Base-by-base conservation (phyloP, 2,888 invertebrate species). In the Apoderus coryli region DNA sequence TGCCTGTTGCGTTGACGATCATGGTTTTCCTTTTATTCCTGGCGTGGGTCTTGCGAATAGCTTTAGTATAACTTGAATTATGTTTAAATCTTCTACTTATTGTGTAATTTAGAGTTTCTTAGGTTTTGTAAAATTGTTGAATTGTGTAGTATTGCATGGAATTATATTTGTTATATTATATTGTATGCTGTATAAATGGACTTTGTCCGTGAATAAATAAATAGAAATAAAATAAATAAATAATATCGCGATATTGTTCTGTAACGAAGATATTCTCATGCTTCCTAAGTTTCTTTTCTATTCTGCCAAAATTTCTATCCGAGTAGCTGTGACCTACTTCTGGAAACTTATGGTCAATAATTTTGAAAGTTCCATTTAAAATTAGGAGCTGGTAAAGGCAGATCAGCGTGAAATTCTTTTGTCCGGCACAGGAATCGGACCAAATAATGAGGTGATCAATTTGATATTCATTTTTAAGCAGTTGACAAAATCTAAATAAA, bases 271-370 rank as follows among this genome's bases (percentile, higher is more conserved):
- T 34, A 7, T 22, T 37, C 27, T 37, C 29, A 40, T 48, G 40
- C 34, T 44, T 45, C 25, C 47, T 36, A 13, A 51, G 29, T 19
- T 42, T 38, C 33, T 49, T 51, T 43, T 50, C 46, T 25, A 50
- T 45, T 33, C 49, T 16, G 31, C 50, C 50, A n/a, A 19, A 19
- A 19, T 19, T n/a, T 7, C 11, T 46, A 37, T 52, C 51, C 22
- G 51, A 34, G 38, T 48, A 51, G 19, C 19, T 15, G 19, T 36
- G 36, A 2, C 33, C 36, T 10, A 36, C 33, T 15, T 36, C 33
- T 7, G 36, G 33, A 33, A 31, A 36, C 12, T 30, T 36, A 14
- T 36, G 33, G 11, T 33, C 36, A 24, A 36, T 28, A 7, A 24
- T 11, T 14, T 23, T 16, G 11, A 33, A 30, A 10, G 22, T 10